phyloP scores from a whole-genome alignment of 2,113 vertebrate species.

The Thunnus thynnus region DNA sequence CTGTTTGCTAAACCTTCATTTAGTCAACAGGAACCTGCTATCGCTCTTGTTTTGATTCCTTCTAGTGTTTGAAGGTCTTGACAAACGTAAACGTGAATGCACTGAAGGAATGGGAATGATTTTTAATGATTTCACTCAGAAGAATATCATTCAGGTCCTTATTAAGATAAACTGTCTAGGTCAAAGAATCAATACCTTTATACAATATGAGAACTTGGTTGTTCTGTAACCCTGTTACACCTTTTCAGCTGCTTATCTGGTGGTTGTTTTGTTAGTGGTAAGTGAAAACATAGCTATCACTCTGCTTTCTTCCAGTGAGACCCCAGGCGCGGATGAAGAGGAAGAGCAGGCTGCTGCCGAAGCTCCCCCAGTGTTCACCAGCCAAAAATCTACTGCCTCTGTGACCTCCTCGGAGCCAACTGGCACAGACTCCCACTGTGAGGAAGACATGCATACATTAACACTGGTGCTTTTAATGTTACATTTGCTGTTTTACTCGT shows the following conservation, averaged over 20 bases:
- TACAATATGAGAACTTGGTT: too few species aligned
- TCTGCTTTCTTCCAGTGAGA: slow-evolving; percentile 66
- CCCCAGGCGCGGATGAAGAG: slow-evolving; percentile 41
- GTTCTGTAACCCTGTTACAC: too few species aligned
- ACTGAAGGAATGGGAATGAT: too few species aligned
- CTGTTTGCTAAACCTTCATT: too few species aligned
- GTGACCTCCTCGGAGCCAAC: slow-evolving; percentile 76
- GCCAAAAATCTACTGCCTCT: slow-evolving; percentile 73
- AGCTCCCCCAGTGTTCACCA: slow-evolving; percentile 34
- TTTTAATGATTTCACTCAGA: too few species aligned
- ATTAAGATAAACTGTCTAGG: background rate
- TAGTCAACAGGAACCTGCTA: too few species aligned
- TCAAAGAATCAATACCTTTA: too few species aligned
- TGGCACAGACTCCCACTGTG: slow-evolving; percentile 83
- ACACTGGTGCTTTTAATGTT: background rate
- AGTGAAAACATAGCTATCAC: background rate
- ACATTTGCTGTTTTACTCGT: background rate
- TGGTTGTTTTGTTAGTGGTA: background rate
- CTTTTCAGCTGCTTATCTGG: background rate
- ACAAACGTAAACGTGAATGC: too few species aligned
- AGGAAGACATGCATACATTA: slow-evolving; percentile 41
- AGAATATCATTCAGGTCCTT: background rate
- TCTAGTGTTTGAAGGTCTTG: too few species aligned
- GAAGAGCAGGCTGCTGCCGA: slow-evolving; percentile 39
- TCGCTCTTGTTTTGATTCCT: too few species aligned